phyloP scores from a whole-genome alignment of 2,113 vertebrate species.

The Carassius gibelio region DNA sequence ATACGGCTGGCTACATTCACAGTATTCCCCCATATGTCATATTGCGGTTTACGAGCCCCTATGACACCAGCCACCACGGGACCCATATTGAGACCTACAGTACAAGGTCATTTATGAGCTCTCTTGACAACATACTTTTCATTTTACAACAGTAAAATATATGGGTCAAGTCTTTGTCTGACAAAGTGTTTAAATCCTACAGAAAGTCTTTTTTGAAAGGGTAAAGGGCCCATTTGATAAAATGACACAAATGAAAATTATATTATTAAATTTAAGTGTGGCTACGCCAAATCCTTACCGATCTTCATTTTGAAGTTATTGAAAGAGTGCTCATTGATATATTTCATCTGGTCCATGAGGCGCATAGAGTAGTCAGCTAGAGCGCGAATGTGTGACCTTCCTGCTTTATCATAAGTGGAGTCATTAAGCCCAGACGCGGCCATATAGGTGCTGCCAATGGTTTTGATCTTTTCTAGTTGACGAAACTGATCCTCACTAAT shows the following conservation, averaged over 20 bases:
- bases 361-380: constrained; percentile 98
- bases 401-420: constrained; percentile 92
- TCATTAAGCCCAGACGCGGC: constrained; percentile 97
- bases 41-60: constrained; percentile 95
- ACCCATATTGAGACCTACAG: constrained; percentile 91
- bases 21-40: constrained; percentile 99
- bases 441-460: constrained; percentile 98
- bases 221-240: not conserved
- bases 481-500: constrained; percentile 97
- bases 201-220: not conserved
- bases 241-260: not conserved
- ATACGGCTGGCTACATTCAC: constrained; percentile 98
- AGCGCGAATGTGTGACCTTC: constrained; percentile 93
- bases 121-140: not conserved
- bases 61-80: constrained; percentile 97
- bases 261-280: not conserved
- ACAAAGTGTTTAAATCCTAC: not conserved
- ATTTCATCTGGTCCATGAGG: constrained; percentile 99
- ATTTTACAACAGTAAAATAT: constrained; percentile 14
- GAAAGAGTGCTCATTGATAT: constrained; percentile 99
- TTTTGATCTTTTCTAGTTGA: constrained; percentile 99
- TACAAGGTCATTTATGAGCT: not conserved
- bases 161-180: not conserved
- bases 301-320: constrained; percentile 99
- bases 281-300: constrained; percentile 74